Percentiles rank a stretch among this genome's conserved stretches.
These are phyloP conservation scores for Xylota segnis DNA, from an alignment of 2,888 invertebrate genomes.

Conservation along the genomic window DNA sequence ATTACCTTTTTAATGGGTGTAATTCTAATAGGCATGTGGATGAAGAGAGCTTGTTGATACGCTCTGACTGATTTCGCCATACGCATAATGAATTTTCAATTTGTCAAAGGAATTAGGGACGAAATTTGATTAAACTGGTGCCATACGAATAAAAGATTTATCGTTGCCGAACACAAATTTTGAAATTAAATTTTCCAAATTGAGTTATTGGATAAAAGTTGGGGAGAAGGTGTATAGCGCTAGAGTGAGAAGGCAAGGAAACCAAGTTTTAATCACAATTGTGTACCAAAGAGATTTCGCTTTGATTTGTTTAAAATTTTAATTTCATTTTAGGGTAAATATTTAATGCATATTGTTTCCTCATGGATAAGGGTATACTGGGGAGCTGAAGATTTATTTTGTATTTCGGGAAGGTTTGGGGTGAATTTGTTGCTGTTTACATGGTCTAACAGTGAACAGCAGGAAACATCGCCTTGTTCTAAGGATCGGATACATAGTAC, in stretches of 20 bases:
- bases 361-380: not conserved
- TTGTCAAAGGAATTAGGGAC: slow-evolving; percentile 1
- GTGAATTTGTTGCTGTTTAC: too few relatives aligned
- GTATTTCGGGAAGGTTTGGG: not conserved
- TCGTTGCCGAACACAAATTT: slow-evolving; percentile 2
- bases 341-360: not conserved
- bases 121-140: slow-evolving; percentile 8
- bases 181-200: slow-evolving; percentile 9
- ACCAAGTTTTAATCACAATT: not conserved
- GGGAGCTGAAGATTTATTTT: not conserved
- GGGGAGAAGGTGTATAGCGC: not conserved
- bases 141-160: not conserved
- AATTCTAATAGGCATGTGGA: not conserved
- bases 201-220: slow-evolving; percentile 7
- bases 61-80: slow-evolving; percentile 3
- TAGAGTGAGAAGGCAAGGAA: not conserved
- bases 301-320: not conserved
- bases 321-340: not conserved
- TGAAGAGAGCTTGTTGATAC: not conserved
- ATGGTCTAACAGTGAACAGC: too few relatives aligned
- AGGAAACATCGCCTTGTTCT: too few relatives aligned
- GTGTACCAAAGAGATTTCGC: not conserved
- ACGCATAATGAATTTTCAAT: slow-evolving; percentile 5
- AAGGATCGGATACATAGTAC: too few relatives aligned
- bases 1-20: slow-evolving; percentile 7